phyloP scores from a whole-genome alignment of 2,797 vertebrate genomes.

The Epinephelus malabaricus region DNA sequence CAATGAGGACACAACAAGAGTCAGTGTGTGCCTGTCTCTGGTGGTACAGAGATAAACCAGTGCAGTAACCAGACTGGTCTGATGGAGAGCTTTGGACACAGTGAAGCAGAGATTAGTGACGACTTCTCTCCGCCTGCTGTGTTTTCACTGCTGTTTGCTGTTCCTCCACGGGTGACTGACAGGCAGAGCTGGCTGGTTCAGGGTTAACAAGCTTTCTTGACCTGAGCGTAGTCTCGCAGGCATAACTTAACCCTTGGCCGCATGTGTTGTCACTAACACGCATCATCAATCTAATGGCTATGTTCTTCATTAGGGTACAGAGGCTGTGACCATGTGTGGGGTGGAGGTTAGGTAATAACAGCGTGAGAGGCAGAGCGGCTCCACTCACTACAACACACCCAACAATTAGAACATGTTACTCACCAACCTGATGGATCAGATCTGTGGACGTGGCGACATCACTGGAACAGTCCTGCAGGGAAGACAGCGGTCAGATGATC shows the following conservation, averaged over 20 bases:
- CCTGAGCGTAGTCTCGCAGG: not conserved
- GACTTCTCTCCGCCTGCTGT: too few species aligned
- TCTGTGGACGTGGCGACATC: slow-evolving; percentile 35
- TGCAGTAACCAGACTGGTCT: too few species aligned
- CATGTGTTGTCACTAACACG: not conserved
- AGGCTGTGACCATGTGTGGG: too few species aligned
- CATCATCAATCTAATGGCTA: not conserved
- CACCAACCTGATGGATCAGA: slow-evolving; percentile 38
- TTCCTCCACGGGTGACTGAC: not conserved
- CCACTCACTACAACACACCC: too few species aligned
- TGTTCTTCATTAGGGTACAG: not conserved
- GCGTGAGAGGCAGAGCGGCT: not conserved
- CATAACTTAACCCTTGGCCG: not conserved
- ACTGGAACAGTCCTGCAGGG: slow-evolving; percentile 35
- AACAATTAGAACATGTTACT: not conserved
- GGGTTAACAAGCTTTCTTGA: not conserved
- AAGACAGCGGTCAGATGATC: not conserved
- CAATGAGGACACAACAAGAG: too few species aligned
- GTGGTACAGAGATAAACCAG: too few species aligned
- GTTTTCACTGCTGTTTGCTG: not conserved
- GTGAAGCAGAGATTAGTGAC: too few species aligned
- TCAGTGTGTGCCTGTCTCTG: too few species aligned
- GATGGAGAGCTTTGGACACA: too few species aligned
- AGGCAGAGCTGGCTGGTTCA: not conserved
- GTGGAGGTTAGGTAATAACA: not conserved